phyloP scores from a whole-genome alignment of 2,888 invertebrate genomes.

The Escarpia spicata region DNA sequence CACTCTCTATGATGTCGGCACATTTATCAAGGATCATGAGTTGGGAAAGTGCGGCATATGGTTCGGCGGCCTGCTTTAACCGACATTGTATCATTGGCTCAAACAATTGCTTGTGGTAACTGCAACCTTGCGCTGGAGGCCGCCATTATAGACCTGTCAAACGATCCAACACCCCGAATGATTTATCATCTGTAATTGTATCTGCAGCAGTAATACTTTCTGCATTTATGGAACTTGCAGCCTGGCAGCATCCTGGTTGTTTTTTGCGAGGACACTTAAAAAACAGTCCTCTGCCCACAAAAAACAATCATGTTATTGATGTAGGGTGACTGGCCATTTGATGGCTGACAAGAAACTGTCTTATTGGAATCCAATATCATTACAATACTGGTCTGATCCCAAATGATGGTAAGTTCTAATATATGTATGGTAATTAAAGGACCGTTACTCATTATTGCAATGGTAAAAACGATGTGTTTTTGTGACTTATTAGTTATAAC shows the following conservation, averaged over 20 bases:
- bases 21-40: neutral
- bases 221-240: neutral
- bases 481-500: too few relatives aligned
- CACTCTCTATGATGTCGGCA: neutral
- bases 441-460: too few relatives aligned
- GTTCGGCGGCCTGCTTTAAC: neutral
- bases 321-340: neutral
- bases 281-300: too few relatives aligned
- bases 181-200: slow-evolving; percentile 12
- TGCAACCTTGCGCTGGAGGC: neutral
- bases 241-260: neutral
- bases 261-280: neutral
- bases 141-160: neutral
- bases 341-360: neutral
- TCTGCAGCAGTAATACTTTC: neutral
- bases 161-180: neutral
- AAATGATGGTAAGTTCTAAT: neutral
- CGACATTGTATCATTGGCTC: neutral
- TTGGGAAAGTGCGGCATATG: neutral
- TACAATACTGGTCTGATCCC: neutral
- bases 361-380: neutral
- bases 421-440: neutral
- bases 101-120: slow-evolving; percentile 5
- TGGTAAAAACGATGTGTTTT: too few relatives aligned
- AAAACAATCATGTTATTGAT: neutral